phyloP scores from a whole-genome alignment of 2,888 invertebrate species.

The Sipha maydis region DNA sequence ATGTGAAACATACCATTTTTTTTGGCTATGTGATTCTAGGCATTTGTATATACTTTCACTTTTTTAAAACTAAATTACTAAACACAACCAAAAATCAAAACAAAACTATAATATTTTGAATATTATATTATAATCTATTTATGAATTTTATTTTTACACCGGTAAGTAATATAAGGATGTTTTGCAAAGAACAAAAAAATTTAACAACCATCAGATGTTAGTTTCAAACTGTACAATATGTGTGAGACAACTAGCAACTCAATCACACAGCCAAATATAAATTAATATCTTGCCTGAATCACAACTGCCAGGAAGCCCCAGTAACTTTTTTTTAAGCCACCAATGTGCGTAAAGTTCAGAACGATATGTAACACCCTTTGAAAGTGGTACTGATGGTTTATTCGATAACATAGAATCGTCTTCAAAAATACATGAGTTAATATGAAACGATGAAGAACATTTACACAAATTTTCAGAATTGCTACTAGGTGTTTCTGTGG shows the following conservation, averaged over 20 bases:
- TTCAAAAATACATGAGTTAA: slow-evolving; percentile 74
- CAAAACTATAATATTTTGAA: neutral
- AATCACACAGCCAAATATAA: slow-evolving; percentile 59
- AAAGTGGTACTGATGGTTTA: slow-evolving; percentile 28
- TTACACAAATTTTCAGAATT: slow-evolving; percentile 78
- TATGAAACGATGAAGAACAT: slow-evolving; percentile 79
- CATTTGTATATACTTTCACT: slow-evolving; percentile 1
- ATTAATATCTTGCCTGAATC: slow-evolving; percentile 63
- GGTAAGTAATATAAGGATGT: neutral
- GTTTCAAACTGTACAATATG: slow-evolving; percentile 34
- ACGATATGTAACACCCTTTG: slow-evolving; percentile 70
- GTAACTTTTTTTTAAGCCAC: slow-evolving; percentile 90
- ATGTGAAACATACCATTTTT: neutral
- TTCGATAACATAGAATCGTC: slow-evolving; percentile 39
- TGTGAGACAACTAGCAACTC: slow-evolving; percentile 33
- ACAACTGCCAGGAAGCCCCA: slow-evolving; percentile 66
- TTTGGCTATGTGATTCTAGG: slow-evolving; percentile 49
- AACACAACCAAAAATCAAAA: neutral
- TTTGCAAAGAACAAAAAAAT: neutral
- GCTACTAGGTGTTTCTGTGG: slow-evolving; percentile 68
- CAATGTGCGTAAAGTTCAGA: slow-evolving; percentile 90
- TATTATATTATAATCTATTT: neutral
- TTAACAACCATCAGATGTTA: slow-evolving; percentile 30
- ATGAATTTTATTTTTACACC: neutral
- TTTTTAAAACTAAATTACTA: slow-evolving; percentile 18